phyloP scores from a whole-genome alignment of 2,888 invertebrate species.

The Parasteatoda lunata region DNA sequence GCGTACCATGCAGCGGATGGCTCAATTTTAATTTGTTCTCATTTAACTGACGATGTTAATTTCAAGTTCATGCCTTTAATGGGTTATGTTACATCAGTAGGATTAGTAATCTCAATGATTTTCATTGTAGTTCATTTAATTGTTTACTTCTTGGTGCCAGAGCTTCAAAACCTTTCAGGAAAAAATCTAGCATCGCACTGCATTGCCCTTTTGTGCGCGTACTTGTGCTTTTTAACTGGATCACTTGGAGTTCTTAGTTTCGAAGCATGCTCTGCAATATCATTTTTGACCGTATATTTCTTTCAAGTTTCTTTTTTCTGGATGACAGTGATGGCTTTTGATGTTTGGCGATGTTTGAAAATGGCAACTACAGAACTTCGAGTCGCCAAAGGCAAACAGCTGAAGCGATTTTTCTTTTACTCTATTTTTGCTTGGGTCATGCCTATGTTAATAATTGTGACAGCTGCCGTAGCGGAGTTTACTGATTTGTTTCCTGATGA shows the following conservation, averaged over 20 bases:
- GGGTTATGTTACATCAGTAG: slow-evolving; percentile 76
- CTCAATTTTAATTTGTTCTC: slow-evolving; percentile 54
- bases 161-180: slow-evolving; percentile 77
- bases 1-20: slow-evolving; percentile 49
- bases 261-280: slow-evolving; percentile 32
- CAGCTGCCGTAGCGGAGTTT: slow-evolving; percentile 74
- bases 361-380: slow-evolving; percentile 76
- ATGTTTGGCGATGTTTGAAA: slow-evolving; percentile 75
- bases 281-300: slow-evolving; percentile 56
- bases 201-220: slow-evolving; percentile 76
- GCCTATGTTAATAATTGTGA: slow-evolving; percentile 74
- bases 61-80: slow-evolving; percentile 73
- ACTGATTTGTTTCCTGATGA: slow-evolving; percentile 65
- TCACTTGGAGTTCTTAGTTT: slow-evolving; percentile 71
- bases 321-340: slow-evolving; percentile 66
- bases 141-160: slow-evolving; percentile 76
- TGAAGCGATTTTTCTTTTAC: slow-evolving; percentile 75
- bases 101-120: slow-evolving; percentile 76
- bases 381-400: slow-evolving; percentile 74
- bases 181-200: slow-evolving; percentile 77
- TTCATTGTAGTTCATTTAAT: slow-evolving; percentile 76
- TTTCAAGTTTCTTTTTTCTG: slow-evolving; percentile 67
- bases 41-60: slow-evolving; percentile 65
- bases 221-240: slow-evolving; percentile 75
- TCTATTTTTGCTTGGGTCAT: slow-evolving; percentile 75